Evolutionary conservation across 2,797 vertebrate species (phyloP).

Genomic region (Falco columbarius): DNA sequence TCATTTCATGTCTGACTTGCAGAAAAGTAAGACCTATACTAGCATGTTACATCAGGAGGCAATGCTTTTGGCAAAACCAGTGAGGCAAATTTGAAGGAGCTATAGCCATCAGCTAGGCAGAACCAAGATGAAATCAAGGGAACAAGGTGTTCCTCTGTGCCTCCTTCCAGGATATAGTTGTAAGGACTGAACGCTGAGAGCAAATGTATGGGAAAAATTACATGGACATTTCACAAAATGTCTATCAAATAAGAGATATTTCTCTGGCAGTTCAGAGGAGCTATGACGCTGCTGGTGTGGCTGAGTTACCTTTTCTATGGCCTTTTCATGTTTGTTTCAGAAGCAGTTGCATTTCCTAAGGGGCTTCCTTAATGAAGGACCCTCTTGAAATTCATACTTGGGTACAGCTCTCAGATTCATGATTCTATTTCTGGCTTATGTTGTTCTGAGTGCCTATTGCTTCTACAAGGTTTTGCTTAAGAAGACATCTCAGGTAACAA

Average conservation of each 20-base stretch:
- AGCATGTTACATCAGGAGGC: not conserved
- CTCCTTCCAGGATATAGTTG: not conserved
- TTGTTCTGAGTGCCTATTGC: not conserved
- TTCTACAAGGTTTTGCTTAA: not conserved
- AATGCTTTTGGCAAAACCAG: not conserved
- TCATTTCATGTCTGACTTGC: not conserved
- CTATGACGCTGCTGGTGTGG: not conserved
- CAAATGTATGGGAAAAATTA: not conserved
- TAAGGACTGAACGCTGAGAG: not conserved
- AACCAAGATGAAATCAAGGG: not conserved
- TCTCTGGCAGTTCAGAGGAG: not conserved
- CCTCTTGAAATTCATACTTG: not conserved
- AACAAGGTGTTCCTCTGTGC: not conserved
- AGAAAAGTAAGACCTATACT: not conserved
- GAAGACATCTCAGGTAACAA: not conserved
- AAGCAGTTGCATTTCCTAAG: not conserved
- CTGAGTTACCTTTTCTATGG: not conserved
- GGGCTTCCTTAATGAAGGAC: not conserved
- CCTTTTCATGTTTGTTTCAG: not conserved
- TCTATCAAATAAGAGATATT: not conserved
- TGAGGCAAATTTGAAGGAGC: not conserved
- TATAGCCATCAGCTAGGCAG: not conserved
- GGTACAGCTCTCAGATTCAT: not conserved
- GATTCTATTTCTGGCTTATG: not conserved
- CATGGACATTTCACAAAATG: not conserved